Base-by-base conservation (phyloP, 2,888 invertebrate genomes). In the Amphipoea lucens region DNA sequence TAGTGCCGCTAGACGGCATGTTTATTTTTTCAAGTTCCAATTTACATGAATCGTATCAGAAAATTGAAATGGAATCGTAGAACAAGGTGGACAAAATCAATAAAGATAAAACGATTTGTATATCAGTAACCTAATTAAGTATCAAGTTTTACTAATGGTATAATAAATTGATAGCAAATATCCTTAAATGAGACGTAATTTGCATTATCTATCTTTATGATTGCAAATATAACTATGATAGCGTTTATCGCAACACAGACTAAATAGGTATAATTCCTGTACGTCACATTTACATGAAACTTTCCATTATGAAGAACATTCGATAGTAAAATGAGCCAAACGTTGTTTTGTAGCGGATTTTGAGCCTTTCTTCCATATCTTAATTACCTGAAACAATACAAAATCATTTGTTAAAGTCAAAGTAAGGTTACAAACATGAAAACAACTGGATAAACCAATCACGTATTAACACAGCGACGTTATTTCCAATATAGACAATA, bases 361-460 rank as follows among this genome's bases (percentile, higher is more conserved):
- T 12, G 54, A 40, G 9, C 29, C 14, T 12, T 76, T 68, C 17
- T 66, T 54, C 74, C 70, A 73, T 36, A 71, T 65, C 23, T 48
- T 75, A 76, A 81, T 74, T 92, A 92, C 92, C 92, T 92, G 92
- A 51, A 92, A 92, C 93, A 92, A 92, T 57, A 75, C 76, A 88
- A 82, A 80, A 84, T 62, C 72, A 74, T 79, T 74, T 45, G 66
- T 87, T 85, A 81, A 65, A 75, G 65, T 75, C 72, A 73, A 67
- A 42, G 36, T 57, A 42, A 80, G 9, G 4, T 17, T 60, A 60
- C 42, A 17, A 40, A n/a, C 14, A 82, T 51, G 11, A 36, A 60
- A 36, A 63, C 42, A 40, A 45, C 23, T 12, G 40, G 29, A 67
- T 4, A 71, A 62, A 65, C 4, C 29, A 75, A 60, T 63, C 1